These are phyloP conservation scores for Lottia gigantea DNA, from an alignment of 2,888 invertebrate genomes.

Conservation along the genomic window DNA sequence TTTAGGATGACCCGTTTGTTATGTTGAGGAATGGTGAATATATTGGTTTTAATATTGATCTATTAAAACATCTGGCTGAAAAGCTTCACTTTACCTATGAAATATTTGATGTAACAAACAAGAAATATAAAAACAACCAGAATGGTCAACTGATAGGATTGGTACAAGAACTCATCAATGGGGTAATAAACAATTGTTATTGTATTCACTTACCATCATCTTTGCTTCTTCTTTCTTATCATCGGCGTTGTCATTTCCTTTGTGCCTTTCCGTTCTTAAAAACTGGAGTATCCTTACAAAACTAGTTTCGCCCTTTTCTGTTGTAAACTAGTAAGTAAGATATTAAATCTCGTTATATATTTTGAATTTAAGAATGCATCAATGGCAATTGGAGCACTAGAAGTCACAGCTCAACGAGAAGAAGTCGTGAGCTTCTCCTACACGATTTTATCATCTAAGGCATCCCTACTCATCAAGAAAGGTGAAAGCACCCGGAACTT, in stretches of 20 bases:
- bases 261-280: too few species aligned
- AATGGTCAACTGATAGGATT: constrained; percentile 38
- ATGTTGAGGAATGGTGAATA: constrained; percentile 38
- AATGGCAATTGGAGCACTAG: constrained; percentile 55
- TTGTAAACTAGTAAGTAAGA: neutral
- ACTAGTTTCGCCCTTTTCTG: too few species aligned
- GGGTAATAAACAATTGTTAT: constrained; percentile 37
- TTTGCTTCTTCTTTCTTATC: too few species aligned
- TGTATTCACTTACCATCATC: neutral
- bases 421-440: constrained; percentile 54
- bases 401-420: constrained; percentile 53
- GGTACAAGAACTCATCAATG: constrained; percentile 46
- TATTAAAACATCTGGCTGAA: constrained; percentile 39
- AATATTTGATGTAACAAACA: constrained; percentile 38
- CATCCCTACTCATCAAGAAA: constrained; percentile 47
- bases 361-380: constrained; percentile 45
- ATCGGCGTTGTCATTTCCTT: too few species aligned
- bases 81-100: constrained; percentile 41
- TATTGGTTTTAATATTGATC: constrained; percentile 54
- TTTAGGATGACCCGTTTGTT: constrained; percentile 53
- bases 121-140: neutral
- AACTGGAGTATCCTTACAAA: too few species aligned
- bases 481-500: constrained; percentile 46
- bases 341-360: neutral
- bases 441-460: constrained; percentile 53